Base-by-base conservation (phyloP, 2,113 vertebrate genomes). In the Sterna hirundo region DNA sequence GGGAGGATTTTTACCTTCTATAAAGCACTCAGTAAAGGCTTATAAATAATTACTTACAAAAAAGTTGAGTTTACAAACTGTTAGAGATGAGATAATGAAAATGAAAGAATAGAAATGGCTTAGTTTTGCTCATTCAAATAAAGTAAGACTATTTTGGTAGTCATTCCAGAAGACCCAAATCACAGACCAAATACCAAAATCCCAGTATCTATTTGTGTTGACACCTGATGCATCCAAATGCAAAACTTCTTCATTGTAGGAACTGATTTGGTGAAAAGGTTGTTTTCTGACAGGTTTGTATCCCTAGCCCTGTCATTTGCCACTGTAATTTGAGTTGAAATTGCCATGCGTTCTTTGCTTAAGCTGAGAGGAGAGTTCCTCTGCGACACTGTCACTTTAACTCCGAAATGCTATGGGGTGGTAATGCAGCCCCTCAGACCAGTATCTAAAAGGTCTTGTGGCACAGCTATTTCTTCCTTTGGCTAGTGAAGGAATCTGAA, bases 1-100 rank as follows among this genome's bases (percentile, higher is more conserved):
- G 44, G 46, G 38, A 95, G 42, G 83, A 92, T 87, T 94, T 97
- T 89, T 91, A 79, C 77, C 71, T 77, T 51, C 68, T 77, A 47
- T 70, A 94, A 94, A 91, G 76, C 18, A 52, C 25, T 88, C 47
- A 57, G 65, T 88, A 89, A 71, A 70, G 29, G 6, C 36, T 88
- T 25, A 52, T 76, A 91, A 96, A 88, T 84, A 94, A 93, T 78
- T 80, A 65, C 91, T 81, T 80, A 9, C 19, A 52, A 66, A 66
- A 46, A 83, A 95, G 52, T 40, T 92, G 83, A 69, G 46, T 91
- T 88, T 82, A 76, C 64, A 88, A 85, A 86, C 60, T 81, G 32
- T 81, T 86, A 75, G 23, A 93, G 75, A 65, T 92, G 70, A 65
- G 72, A 72, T 66, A 90, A 82, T 18, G 20, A 26, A 90, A 84